Evolutionary conservation across 2,888 invertebrate species (phyloP), one percentile per base, ranked within the genome.

Genomic region (Rhagophthalmus giganteus): DNA sequence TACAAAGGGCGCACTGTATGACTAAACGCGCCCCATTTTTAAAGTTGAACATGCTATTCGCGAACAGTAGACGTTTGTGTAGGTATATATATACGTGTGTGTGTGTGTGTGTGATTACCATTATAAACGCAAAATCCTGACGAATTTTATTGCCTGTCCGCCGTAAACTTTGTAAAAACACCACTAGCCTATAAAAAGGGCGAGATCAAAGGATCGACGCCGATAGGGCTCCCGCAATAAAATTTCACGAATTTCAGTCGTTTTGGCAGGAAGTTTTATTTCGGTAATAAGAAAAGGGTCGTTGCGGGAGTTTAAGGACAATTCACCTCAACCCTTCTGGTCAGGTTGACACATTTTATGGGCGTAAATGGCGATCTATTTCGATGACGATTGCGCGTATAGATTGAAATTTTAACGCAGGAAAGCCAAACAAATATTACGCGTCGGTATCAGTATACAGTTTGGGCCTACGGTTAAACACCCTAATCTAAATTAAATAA

Each of bases 1-100:
- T 37, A 58, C 42, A 58, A 58, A 51, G 51, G 37, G 26, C 37
- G 32, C 40, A 39, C 47, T 58, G 53, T 58, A 28, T 24, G 3
- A 12, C 26, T 24, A 7, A 8, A 28, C 13, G 26, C 48, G 42
- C 46, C 46, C 53, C 13, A 33, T 37, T 42, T 53, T 42, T 24
- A 11, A 31, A 31, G 13, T 20, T 32, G 11, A 30, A 50, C 26
- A 27, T 20, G n/a, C 12, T n/a, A 27, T 38, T 51, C 39, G 51
- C 39, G 33, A 50, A 49, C 38, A 26, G n/a, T 13, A 13, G 16
- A 7, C 7, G 13, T n/a, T n/a, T n/a, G n/a, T n/a, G n/a, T n/a
- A n/a, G n/a, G n/a, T 26, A n/a, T n/a, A n/a, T n/a, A n/a, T n/a
- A n/a, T n/a, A n/a, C n/a, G n/a, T n/a, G n/a, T n/a, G n/a, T n/a